Conservation (phyloP, 1,140 invertebrate species). For the Odontomachus brunneus region DNA sequence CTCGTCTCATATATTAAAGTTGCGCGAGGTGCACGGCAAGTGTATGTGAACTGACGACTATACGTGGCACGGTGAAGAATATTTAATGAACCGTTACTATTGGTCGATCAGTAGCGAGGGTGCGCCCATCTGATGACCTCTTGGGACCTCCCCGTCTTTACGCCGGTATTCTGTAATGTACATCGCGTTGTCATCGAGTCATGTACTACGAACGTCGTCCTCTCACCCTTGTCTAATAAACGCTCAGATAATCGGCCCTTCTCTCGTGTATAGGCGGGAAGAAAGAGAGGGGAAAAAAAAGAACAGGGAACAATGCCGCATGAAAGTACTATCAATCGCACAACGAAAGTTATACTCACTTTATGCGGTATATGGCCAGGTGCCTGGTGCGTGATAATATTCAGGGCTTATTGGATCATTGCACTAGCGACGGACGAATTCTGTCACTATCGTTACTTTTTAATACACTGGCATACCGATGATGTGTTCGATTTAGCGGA, state of each 20-base stretch:
- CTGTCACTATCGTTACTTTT: constrained; percentile 14
- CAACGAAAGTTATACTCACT: constrained; percentile 10
- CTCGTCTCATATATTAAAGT: neutral
- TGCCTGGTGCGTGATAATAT: neutral
- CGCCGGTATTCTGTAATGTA: constrained; percentile 15
- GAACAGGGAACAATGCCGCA: neutral
- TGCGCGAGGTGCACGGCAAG: too few relatives aligned
- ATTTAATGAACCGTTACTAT: constrained; percentile 32
- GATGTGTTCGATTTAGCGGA: constrained; percentile 40
- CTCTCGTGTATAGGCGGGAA: neutral
- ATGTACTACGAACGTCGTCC: neutral
- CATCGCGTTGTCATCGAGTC: neutral
- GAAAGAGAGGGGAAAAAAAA: neutral
- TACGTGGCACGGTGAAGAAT: constrained; percentile 4
- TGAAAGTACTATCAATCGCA: constrained; percentile 35
- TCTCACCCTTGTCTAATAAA: neutral
- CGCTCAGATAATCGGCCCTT: neutral
- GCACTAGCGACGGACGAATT: constrained; percentile 16
- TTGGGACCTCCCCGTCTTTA: constrained; percentile 12
- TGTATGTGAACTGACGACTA: too few relatives aligned
- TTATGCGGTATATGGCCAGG: constrained; percentile 41
- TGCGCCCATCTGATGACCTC: neutral
- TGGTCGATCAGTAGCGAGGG: neutral
- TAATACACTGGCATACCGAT: constrained; percentile 15
- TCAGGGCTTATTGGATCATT: constrained; percentile 43